phyloP scores from a whole-genome alignment of 2,888 invertebrate genomes.

The Ametastegia equiseti region DNA sequence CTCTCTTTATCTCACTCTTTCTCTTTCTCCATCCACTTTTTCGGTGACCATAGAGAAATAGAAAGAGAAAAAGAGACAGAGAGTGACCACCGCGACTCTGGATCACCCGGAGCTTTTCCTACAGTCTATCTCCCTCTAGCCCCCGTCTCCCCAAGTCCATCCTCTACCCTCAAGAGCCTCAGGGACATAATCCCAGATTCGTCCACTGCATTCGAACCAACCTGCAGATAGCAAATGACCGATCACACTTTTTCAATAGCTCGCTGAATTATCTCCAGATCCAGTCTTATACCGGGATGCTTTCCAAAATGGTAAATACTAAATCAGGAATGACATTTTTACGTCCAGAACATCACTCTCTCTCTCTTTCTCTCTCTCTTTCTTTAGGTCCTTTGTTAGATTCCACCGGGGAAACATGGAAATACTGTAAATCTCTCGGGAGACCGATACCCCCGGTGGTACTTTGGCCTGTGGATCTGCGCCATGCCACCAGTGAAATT shows the following conservation, averaged over 20 bases:
- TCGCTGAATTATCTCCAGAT: neutral
- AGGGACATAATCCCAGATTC: neutral
- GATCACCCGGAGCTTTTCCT: conserved; percentile 22
- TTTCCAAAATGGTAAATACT: conserved; percentile 15
- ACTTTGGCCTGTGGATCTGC: neutral
- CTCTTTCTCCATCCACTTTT: conserved; percentile 57
- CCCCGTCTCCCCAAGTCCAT: conserved; percentile 53
- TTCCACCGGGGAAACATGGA: conserved; percentile 15
- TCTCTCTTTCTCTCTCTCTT: neutral
- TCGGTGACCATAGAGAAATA: conserved; percentile 52
- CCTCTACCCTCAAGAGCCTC: conserved; percentile 15
- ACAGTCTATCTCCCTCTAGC: conserved; percentile 48
- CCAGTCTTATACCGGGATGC: too few relatives aligned
- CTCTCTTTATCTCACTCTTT: neutral
- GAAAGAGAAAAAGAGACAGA: too few relatives aligned
- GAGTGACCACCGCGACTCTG: conserved; percentile 25
- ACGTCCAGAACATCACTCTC: conserved; percentile 14
- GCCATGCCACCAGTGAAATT: too few relatives aligned
- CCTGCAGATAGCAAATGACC: neutral
- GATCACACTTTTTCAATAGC: neutral
- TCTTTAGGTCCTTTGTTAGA: conserved; percentile 31
- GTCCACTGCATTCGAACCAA: conserved; percentile 8
- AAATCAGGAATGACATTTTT: conserved; percentile 34
- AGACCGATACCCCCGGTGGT: neutral
- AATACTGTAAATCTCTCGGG: conserved; percentile 29